Evolutionary conservation across 2,888 invertebrate species (phyloP).

Genomic region (Mylabris sibirica): DNA sequence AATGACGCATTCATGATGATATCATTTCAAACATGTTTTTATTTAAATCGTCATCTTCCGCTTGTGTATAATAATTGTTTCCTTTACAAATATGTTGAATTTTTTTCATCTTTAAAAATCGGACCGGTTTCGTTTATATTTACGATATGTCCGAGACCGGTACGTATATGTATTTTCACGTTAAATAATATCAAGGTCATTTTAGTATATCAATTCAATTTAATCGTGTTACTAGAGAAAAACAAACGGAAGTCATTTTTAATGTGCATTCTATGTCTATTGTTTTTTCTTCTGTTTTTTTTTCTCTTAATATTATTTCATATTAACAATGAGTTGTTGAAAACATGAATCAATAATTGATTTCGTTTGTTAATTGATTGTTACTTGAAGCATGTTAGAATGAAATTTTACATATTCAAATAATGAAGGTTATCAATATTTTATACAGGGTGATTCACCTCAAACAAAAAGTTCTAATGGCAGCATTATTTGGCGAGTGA

Average conservation of each 20-base stretch:
- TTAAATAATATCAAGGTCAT: background rate
- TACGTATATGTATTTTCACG: background rate
- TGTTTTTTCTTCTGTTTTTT: background rate
- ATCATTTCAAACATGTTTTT: background rate
- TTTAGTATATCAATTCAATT: background rate
- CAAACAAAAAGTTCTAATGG: too few species aligned
- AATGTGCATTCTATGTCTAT: background rate
- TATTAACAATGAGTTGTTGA: background rate
- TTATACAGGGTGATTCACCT: too few species aligned
- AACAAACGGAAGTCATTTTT: background rate
- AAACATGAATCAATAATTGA: background rate
- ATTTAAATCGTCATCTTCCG: background rate
- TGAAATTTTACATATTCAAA: too few species aligned
- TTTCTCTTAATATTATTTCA: background rate
- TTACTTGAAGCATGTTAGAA: background rate
- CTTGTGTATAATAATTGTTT: background rate
- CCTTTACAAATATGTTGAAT: background rate
- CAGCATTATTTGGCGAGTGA: too few species aligned
- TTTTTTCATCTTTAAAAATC: background rate
- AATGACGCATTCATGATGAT: conserved; percentile 7
- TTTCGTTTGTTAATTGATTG: background rate
- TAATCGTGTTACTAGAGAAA: background rate
- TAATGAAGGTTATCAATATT: background rate
- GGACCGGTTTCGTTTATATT: background rate
- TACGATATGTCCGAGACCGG: background rate